Evolutionary conservation across 2,797 vertebrate genomes (phyloP).

Genomic region (Chromis chromis): DNA sequence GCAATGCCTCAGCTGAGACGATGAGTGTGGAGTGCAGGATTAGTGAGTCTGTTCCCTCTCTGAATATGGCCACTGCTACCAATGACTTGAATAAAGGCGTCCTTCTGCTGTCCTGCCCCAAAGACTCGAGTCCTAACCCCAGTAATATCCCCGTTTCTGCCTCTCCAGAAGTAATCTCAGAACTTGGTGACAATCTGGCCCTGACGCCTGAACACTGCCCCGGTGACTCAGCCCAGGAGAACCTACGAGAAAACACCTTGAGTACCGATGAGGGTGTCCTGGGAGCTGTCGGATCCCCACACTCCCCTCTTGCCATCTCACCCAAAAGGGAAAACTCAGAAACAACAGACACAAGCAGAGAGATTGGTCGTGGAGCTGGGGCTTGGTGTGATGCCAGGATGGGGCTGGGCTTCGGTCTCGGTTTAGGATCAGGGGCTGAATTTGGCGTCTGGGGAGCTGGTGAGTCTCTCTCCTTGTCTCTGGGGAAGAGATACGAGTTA

Average conservation of each 20-base stretch:
- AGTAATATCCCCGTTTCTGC: conserved; percentile 87
- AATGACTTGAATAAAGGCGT: conserved; percentile 89
- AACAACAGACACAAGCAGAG: conserved; percentile 74
- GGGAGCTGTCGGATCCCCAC: conserved; percentile 78
- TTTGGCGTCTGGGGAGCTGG: conserved; percentile 79
- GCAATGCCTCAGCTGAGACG: conserved; percentile 66
- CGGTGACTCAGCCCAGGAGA: conserved; percentile 84
- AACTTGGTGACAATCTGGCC: conserved; percentile 81
- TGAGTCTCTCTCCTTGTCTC: conserved; percentile 77
- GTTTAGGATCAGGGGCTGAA: conserved; percentile 57
- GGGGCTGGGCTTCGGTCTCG: conserved; percentile 59
- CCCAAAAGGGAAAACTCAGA: conserved; percentile 89
- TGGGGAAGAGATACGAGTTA: conserved; percentile 78
- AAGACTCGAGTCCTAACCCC: conserved; percentile 81
- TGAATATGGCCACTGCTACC: conserved; percentile 77
- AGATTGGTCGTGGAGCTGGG: conserved; percentile 49
- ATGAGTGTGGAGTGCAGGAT: conserved; percentile 50
- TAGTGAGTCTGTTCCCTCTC: conserved; percentile 60
- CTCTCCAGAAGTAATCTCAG: conserved; percentile 79
- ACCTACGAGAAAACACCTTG: conserved; percentile 83
- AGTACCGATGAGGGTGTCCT: conserved; percentile 79
- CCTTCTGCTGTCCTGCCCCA: conserved; percentile 81
- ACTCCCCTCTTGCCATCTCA: conserved; percentile 85
- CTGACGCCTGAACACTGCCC: conserved; percentile 77
- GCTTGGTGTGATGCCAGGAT: conserved; percentile 73